Evolutionary conservation across 2,113 vertebrate species (phyloP), one percentile per base, ranked within the genome.

Genomic region (Platycercus adscitus): DNA sequence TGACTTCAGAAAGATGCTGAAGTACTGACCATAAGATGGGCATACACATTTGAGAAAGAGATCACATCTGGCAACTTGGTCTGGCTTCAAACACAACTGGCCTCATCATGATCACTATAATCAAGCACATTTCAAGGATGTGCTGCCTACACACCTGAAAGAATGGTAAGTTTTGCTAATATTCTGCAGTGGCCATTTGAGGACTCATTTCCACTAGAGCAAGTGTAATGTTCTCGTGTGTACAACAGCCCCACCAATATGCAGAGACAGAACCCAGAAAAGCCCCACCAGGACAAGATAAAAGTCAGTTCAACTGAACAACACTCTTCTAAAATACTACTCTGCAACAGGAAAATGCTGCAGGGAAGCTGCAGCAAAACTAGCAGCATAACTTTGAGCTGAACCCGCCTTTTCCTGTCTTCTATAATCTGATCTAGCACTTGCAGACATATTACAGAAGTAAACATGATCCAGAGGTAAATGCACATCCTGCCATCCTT

Each of bases 381-480:
- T 33, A 58, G 58, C 91, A 90, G 47, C 4, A 76, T 29, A 87
- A 72, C 58, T 93, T 91, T 21, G 85, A 87, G 86, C 12, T 50
- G 88, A 93, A 96, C 95, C 96, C 91, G 31, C 97, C 96, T 95
- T 95, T 97, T 97, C 96, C 96, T 96, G 96, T 94, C 88, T 83
- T 93, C 93, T 92, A 86, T 86, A 95, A 96, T 97, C 95, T 94
- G 96, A 97, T 97, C 85, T 82, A 92, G 86, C 92, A 16, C 77
- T 94, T 78, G 88, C 81, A 97, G 80, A 72, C 39, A 55, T 56
- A 71, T 72, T 78, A 82, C 86, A 95, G 86, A 91, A 81, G 66
- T 69, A 95, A 81, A 10, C 94, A 93, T 82, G 85, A 95, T 96
- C 81, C 82, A 93, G 92, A 95, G 52, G 75, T 63, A 92, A 86